These are phyloP conservation scores for Oncorhynchus nerka DNA, from an alignment of 2,113 vertebrate species.

Conservation along the genomic window DNA sequence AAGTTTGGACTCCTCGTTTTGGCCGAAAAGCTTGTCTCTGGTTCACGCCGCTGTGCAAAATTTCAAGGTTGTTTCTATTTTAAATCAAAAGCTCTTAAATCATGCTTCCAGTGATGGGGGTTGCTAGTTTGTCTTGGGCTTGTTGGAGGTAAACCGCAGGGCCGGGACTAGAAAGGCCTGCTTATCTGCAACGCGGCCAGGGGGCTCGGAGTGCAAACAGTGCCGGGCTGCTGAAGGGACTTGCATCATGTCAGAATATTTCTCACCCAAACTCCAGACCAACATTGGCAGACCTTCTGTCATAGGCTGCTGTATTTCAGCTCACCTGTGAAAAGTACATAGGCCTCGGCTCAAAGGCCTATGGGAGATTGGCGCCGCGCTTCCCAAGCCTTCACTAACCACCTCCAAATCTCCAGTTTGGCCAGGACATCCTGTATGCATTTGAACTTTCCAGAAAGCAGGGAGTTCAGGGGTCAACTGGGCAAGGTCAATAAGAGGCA, in stretches of 20 bases:
- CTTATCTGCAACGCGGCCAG: constrained; percentile 18
- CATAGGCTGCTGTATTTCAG: constrained; percentile 51
- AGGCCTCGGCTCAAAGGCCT: constrained; percentile 45
- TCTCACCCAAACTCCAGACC: constrained; percentile 54
- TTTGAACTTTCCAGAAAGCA: constrained; percentile 14
- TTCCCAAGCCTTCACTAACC: constrained; percentile 31
- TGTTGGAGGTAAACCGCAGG: constrained; percentile 48
- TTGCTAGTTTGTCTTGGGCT: constrained; percentile 32
- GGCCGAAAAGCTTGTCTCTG: constrained; percentile 10
- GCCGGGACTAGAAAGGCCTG: constrained; percentile 40
- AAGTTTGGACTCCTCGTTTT: not conserved
- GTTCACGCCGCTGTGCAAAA: constrained; percentile 48
- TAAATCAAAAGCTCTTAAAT: constrained; percentile 40
- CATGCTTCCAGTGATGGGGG: constrained; percentile 26
- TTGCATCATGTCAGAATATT: constrained; percentile 69
- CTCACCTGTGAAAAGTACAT: constrained; percentile 51
- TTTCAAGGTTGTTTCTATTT: constrained; percentile 60
- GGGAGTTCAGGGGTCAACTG: constrained; percentile 24
- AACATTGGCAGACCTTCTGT: constrained; percentile 60
- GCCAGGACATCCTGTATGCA: constrained; percentile 11
- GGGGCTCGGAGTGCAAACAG: not conserved
- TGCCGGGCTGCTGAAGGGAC: constrained; percentile 36
- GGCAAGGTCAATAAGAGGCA: not conserved
- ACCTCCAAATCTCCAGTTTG: constrained; percentile 19
- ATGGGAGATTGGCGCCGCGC: constrained; percentile 27